phyloP scores from a whole-genome alignment of 2,888 invertebrate species.

The Stenotaenia linearis region DNA sequence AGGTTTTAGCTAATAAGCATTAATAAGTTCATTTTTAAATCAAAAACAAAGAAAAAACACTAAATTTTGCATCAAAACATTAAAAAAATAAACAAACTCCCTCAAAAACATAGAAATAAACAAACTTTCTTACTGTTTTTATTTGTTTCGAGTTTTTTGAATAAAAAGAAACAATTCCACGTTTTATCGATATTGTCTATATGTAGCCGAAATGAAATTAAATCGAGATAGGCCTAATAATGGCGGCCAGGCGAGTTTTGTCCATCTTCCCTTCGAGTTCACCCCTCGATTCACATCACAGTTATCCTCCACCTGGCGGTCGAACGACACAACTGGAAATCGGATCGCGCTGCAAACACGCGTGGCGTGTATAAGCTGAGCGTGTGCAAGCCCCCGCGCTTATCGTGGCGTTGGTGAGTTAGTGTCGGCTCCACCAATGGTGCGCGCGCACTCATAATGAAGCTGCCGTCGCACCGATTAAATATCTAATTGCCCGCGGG shows the following conservation, averaged over 20 bases:
- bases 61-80: no score
- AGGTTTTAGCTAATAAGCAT: no score
- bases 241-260: background rate
- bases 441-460: slow-evolving; percentile 32
- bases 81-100: no score
- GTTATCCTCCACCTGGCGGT: slow-evolving; percentile 3
- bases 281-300: background rate
- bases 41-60: no score
- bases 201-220: no score
- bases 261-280: background rate
- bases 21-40: no score
- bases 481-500: slow-evolving; percentile 34
- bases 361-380: background rate
- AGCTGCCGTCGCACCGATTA: slow-evolving; percentile 32
- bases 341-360: background rate
- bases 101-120: no score
- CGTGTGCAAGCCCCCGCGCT: background rate
- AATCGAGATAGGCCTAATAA: background rate
- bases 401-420: slow-evolving; percentile 28
- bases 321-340: background rate
- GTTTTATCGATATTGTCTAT: no score
- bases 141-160: no score
- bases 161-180: no score
- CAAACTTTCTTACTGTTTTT: no score
- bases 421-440: slow-evolving; percentile 31